Conservation (phyloP, 2,113 vertebrate genomes). For the Odontophorus gujanensis region DNA sequence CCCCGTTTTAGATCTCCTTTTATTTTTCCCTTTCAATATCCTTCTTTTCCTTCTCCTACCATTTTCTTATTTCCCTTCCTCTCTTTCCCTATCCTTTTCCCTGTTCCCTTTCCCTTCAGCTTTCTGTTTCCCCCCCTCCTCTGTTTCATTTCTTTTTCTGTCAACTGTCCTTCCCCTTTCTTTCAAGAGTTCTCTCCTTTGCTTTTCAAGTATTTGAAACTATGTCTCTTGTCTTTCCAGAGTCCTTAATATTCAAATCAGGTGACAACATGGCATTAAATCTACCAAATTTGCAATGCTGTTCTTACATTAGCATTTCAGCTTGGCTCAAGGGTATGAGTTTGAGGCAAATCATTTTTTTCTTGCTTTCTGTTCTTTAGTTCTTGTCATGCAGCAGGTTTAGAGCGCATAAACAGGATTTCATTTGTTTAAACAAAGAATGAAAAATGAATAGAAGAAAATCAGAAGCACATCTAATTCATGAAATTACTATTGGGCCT, state of each 20-base stretch:
- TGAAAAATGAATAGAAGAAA: background rate
- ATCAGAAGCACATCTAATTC: background rate
- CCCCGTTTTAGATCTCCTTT: background rate
- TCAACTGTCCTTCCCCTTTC: background rate
- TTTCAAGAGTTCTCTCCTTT: background rate
- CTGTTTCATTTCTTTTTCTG: background rate
- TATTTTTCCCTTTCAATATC: too few species aligned
- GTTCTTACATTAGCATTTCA: background rate
- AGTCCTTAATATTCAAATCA: background rate
- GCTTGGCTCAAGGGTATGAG: background rate
- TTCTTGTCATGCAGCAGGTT: background rate
- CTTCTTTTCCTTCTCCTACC: background rate
- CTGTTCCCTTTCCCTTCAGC: background rate
- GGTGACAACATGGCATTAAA: background rate
- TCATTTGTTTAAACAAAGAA: background rate
- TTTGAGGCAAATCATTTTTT: background rate
- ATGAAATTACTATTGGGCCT: background rate
- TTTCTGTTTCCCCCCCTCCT: background rate
- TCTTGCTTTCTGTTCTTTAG: background rate
- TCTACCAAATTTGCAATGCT: background rate
- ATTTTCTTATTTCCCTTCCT: background rate
- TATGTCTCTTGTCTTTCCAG: background rate
- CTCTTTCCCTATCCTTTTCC: background rate
- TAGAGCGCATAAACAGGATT: background rate
- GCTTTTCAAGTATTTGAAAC: background rate